Percentiles rank a stretch among this genome's conserved stretches.
Evolutionary conservation across 37 sponge, comb jelly and placozoan species (phyloP).

Genomic region (Chondrosia reniformis): DNA sequence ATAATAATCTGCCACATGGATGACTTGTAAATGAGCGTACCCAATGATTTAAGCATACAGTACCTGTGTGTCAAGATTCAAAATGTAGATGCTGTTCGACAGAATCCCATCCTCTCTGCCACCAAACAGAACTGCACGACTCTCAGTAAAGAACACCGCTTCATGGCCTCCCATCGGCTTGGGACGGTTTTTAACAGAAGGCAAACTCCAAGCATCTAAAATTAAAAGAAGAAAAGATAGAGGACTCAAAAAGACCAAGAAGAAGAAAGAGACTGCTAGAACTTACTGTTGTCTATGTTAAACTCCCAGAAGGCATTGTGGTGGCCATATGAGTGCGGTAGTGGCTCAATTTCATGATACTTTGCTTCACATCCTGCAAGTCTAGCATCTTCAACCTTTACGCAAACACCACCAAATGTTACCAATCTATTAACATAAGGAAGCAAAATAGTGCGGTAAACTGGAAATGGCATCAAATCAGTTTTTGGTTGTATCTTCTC

Average conservation of each 20-base stretch:
- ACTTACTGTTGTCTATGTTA: background rate
- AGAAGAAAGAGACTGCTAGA: no score
- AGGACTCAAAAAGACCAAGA: no score
- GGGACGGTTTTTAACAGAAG: background rate
- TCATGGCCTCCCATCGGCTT: background rate
- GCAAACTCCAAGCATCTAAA: background rate
- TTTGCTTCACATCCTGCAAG: background rate
- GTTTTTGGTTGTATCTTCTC: conserved; percentile 1
- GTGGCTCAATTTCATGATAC: background rate
- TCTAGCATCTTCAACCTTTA: background rate
- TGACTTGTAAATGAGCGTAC: no score
- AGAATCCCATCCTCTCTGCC: background rate
- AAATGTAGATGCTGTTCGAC: background rate
- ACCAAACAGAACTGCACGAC: background rate
- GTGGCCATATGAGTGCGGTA: background rate
- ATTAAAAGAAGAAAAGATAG: background rate
- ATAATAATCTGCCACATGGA: no score
- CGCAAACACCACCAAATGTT: background rate
- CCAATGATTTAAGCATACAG: no score
- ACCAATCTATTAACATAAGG: background rate
- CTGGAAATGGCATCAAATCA: background rate
- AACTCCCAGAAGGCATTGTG: conserved; percentile 4
- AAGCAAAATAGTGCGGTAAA: background rate
- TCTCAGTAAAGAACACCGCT: background rate
- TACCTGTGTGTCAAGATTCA: conserved; percentile 1